Percentiles rank a stretch among this genome's conserved stretches.
These are phyloP conservation scores for Ctenopoma kingsleyae DNA, from an alignment of 2,797 vertebrate species.

Conservation along the genomic window DNA sequence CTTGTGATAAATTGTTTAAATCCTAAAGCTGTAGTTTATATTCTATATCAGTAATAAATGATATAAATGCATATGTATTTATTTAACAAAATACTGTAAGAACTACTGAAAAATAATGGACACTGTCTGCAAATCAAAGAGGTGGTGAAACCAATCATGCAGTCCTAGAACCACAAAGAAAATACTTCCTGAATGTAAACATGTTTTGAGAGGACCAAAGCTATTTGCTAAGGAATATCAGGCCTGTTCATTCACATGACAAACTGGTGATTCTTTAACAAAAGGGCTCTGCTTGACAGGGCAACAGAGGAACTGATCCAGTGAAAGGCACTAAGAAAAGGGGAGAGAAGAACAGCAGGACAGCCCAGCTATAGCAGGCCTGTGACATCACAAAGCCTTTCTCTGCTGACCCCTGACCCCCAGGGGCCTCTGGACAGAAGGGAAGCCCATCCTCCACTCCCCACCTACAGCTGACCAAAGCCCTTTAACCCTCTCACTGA, in stretches of 20 bases:
- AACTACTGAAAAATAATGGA: neutral
- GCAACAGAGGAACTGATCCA: constrained; percentile 71
- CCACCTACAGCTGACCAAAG: constrained; percentile 74
- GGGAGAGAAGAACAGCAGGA: constrained; percentile 81
- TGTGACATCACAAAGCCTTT: constrained; percentile 89
- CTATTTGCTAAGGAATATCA: constrained; percentile 36
- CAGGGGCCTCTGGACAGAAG: constrained; percentile 84
- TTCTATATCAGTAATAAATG: neutral
- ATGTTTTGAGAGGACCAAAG: constrained; percentile 22
- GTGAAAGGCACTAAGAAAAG: constrained; percentile 69
- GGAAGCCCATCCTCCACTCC: constrained; percentile 78
- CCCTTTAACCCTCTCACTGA: constrained; percentile 78
- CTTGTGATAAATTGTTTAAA: constrained; percentile 1
- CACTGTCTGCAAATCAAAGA: constrained; percentile 4
- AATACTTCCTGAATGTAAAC: constrained; percentile 24
- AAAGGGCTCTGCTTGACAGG: constrained; percentile 69
- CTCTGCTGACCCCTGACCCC: constrained; percentile 86
- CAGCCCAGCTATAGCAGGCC: constrained; percentile 57
- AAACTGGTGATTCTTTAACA: constrained; percentile 64
- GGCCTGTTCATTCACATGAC: constrained; percentile 57
- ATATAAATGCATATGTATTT: neutral
- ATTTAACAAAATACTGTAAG: neutral
- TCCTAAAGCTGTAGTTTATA: neutral
- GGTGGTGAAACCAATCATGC: constrained; percentile 12
- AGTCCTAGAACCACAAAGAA: constrained; percentile 1